Conservation (phyloP, 2,888 invertebrate genomes). For the Strigamia crassipes region DNA sequence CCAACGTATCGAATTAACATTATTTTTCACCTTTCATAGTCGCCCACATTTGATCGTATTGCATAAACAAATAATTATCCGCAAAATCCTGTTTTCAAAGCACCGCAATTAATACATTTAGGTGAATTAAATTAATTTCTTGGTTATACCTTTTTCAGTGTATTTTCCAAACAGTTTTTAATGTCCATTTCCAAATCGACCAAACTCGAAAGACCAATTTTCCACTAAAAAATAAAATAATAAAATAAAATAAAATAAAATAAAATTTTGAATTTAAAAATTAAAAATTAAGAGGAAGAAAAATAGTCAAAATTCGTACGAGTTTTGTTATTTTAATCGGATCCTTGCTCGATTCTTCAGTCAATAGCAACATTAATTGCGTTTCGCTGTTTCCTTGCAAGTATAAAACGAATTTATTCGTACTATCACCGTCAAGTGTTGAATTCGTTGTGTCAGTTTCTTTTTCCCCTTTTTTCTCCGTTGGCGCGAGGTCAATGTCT, state of each 20-base stretch:
- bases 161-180: constrained; percentile 45
- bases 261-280: too few species aligned
- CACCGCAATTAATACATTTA: background rate
- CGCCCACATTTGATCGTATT: constrained; percentile 34
- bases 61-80: background rate
- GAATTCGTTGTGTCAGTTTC: background rate
- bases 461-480: background rate
- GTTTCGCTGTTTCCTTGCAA: constrained; percentile 38
- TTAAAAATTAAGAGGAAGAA: too few species aligned
- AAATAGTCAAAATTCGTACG: background rate
- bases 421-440: background rate
- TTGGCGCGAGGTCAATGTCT: background rate
- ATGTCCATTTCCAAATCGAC: constrained; percentile 48
- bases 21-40: background rate
- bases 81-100: background rate
- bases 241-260: too few species aligned
- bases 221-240: constrained; percentile 45
- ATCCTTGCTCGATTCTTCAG: background rate
- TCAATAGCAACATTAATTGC: constrained; percentile 30
- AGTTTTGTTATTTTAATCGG: background rate
- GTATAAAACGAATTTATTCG: background rate
- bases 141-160: constrained; percentile 8
- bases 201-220: constrained; percentile 44
- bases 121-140: background rate
- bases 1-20: background rate